These are phyloP conservation scores for Coccyzus lansbergi DNA, from an alignment of 2,797 vertebrate species.

Conservation along the genomic window DNA sequence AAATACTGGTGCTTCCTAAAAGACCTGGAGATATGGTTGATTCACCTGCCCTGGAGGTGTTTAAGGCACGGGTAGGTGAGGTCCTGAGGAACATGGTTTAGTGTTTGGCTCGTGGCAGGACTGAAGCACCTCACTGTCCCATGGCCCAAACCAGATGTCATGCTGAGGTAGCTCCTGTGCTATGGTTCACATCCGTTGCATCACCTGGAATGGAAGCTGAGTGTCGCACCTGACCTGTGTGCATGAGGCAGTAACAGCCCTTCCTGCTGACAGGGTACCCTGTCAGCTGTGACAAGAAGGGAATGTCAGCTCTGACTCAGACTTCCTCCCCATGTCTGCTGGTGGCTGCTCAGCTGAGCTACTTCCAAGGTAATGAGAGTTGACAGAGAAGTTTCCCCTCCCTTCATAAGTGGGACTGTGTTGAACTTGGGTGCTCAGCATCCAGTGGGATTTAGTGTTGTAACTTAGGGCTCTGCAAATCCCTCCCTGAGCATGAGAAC, in stretches of 20 bases:
- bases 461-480: constrained; percentile 21
- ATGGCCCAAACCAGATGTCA: not conserved
- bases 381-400: not conserved
- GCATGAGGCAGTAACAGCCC: not conserved
- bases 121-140: not conserved
- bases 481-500: not conserved
- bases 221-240: not conserved
- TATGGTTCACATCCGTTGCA: not conserved
- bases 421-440: not conserved
- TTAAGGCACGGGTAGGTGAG: too few species aligned
- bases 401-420: not conserved
- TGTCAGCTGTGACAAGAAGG: not conserved
- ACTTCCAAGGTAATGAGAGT: not conserved
- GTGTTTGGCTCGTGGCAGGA: not conserved
- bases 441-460: not conserved
- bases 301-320: constrained; percentile 7
- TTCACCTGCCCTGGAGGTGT: too few species aligned
- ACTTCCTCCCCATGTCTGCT: not conserved
- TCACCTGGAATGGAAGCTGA: not conserved
- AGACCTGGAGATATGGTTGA: not conserved
- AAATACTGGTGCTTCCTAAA: not conserved
- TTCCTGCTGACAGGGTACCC: not conserved
- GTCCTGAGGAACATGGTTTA: too few species aligned
- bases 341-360: not conserved
- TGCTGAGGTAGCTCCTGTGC: not conserved